phyloP scores from a whole-genome alignment of 2,113 vertebrate genomes.

The Istiophorus platypterus region DNA sequence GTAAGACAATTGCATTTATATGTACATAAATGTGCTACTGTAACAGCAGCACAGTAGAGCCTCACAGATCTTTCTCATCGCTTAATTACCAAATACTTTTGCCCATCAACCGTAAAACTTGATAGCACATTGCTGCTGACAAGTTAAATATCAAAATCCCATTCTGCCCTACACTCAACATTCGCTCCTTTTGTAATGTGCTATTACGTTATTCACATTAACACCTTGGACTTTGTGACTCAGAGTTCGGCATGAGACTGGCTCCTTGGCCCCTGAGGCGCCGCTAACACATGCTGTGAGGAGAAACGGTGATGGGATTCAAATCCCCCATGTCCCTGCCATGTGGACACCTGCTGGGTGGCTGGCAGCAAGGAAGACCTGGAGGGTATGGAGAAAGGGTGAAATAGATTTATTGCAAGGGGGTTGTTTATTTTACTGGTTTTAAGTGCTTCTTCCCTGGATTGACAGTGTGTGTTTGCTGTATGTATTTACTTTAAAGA shows the following conservation, averaged over 20 bases:
- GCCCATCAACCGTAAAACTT: background rate
- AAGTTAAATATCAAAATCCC: background rate
- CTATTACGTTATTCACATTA: slow-evolving; percentile 9
- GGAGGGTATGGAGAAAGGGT: background rate
- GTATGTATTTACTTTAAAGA: background rate
- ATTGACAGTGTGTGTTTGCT: background rate
- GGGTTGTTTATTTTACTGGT: background rate
- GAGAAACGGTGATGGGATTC: slow-evolving; percentile 38
- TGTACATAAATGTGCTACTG: background rate
- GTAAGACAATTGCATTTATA: background rate
- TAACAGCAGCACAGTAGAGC: background rate
- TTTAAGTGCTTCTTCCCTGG: background rate
- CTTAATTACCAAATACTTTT: background rate
- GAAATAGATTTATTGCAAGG: background rate
- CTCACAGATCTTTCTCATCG: background rate
- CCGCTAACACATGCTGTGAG: slow-evolving; percentile 26
- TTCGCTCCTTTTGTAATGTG: background rate
- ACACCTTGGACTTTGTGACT: slow-evolving; percentile 14
- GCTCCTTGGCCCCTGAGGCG: slow-evolving; percentile 11
- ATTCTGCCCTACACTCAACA: background rate
- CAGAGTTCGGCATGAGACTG: slow-evolving; percentile 12
- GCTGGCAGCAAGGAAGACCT: slow-evolving; percentile 15
- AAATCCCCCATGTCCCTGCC: slow-evolving; percentile 6
- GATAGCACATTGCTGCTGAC: background rate
- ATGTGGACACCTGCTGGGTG: slow-evolving; percentile 45